Evolutionary conservation across 1,140 invertebrate genomes (phyloP), one percentile per base, ranked within the genome.

Genomic region (Drosophila kepulauana): DNA sequence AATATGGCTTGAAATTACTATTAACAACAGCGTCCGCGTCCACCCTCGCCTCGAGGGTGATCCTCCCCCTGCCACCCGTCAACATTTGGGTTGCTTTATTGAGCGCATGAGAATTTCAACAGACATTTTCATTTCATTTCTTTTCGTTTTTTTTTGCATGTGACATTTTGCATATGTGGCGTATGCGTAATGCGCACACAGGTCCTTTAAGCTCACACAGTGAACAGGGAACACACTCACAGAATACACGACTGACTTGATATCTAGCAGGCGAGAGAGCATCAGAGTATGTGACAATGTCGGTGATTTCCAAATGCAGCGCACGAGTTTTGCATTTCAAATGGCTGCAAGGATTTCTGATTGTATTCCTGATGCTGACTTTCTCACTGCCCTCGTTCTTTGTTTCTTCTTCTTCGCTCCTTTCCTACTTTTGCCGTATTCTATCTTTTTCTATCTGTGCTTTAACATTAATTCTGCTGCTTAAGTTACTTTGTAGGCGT

Each of bases 1-100:
- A 87, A 81, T 86, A 81, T 86, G 82, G 74, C 82, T 79, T 28
- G 67, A 88, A 81, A 88, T 89, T 85, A 75, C 80, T 81, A 81
- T 84, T 81, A 84, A 78, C 73, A 88, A n/a, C 7, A 28, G n/a
- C 16, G 2, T 8, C 25, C 48, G n/a, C 16, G 2, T 8, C 25
- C 48, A 52, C 2, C 38, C 38, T 10, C 35, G 13, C 35, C 15
- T 1, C 1, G 8, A 35, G 1, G 11, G 0, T 20, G 35, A 5
- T 11, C 2, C n/a, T 20, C 35, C 38, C 15, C 13, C 3, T 51
- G 0, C 11, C 13, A 11, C 4, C 48, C 68, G 38, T 11, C 16
- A 48, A 48, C 30, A 68, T 61, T 62, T 61, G 49, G 58, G 43
- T 64, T 65, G 71, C 54, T 79, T 79, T 86, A 85, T 86, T 78